These are phyloP conservation scores for Diabrotica undecimpunctata DNA, from an alignment of 1,140 invertebrate species.

Conservation along the genomic window DNA sequence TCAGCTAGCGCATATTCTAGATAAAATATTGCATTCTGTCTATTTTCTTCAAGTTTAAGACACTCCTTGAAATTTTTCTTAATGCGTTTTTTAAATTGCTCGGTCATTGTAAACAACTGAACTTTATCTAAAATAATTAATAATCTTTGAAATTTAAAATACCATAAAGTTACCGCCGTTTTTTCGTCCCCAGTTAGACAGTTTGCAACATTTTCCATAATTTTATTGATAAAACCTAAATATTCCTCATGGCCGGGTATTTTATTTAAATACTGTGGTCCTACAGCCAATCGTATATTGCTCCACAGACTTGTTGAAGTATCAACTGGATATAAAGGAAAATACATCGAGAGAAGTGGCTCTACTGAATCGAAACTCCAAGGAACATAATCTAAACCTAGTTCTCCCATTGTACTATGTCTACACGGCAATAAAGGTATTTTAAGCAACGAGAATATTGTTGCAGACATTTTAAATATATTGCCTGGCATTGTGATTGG, in stretches of 20 bases:
- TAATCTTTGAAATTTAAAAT: conserved; percentile 59
- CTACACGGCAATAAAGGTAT: conserved; percentile 56
- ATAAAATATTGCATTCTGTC: conserved; percentile 57
- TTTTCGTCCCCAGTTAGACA: conserved; percentile 43
- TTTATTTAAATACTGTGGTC: conserved; percentile 58
- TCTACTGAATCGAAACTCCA: conserved; percentile 56
- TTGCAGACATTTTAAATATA: conserved; percentile 53
- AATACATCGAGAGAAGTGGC: conserved; percentile 48
- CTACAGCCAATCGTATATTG: conserved; percentile 46
- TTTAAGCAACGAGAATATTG: conserved; percentile 57
- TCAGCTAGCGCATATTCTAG: conserved; percentile 62
- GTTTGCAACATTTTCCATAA: conserved; percentile 47
- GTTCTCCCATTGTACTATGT: conserved; percentile 47
- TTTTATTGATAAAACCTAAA: conserved; percentile 49
- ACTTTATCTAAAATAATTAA: conserved; percentile 51
- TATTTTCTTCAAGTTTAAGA: conserved; percentile 53
- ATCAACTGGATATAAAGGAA: conserved; percentile 38
- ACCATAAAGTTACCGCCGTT: conserved; percentile 56
- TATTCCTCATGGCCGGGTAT: conserved; percentile 59
- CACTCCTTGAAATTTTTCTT: conserved; percentile 55
- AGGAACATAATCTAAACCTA: conserved; percentile 49
- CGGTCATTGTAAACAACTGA: conserved; percentile 44
- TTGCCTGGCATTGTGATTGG: conserved; percentile 55
- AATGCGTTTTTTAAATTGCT: conserved; percentile 49
- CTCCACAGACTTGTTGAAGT: conserved; percentile 36